Conservation (phyloP, 2,113 vertebrate genomes). For the Hipposideros armiger region DNA sequence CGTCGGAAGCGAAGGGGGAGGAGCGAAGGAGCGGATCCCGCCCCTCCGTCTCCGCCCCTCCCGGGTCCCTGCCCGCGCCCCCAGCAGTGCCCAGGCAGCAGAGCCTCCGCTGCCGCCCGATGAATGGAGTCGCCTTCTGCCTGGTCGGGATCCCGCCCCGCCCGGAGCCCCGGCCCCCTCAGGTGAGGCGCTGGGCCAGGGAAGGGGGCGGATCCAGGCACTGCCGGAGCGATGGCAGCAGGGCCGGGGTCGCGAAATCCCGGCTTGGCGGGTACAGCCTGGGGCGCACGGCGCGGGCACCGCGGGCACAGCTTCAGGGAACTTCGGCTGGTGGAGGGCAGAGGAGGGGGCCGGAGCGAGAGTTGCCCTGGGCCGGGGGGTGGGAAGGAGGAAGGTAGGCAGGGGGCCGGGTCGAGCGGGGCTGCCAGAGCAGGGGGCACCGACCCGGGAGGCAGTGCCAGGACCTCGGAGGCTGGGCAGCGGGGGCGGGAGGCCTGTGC, state of each 20-base stretch:
- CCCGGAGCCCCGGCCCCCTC: conserved; percentile 86
- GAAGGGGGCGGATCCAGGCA: neutral
- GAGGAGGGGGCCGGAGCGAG: neutral
- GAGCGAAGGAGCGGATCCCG: neutral
- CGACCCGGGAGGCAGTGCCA: conserved; percentile 52
- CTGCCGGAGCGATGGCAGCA: neutral
- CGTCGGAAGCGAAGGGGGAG: neutral
- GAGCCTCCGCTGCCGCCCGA: conserved; percentile 88
- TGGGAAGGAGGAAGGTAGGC: neutral
- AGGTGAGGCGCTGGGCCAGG: conserved; percentile 80
- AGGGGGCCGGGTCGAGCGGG: neutral
- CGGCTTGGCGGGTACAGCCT: neutral
- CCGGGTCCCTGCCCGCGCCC: conserved; percentile 61
- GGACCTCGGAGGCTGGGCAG: conserved; percentile 29
- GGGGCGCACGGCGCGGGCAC: neutral
- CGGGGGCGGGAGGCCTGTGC: conserved; percentile 69
- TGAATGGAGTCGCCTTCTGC: conserved; percentile 99
- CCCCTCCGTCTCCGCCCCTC: conserved; percentile 63
- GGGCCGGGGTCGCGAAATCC: conserved; percentile 39
- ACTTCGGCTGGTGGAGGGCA: neutral
- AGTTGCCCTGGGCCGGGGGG: neutral
- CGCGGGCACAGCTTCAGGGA: neutral
- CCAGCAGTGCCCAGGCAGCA: conserved; percentile 72
- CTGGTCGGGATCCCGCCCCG: conserved; percentile 98
- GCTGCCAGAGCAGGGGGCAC: conserved; percentile 46